Base-by-base conservation (phyloP, 1,140 invertebrate genomes). In the Vollenhovia emeryi region DNA sequence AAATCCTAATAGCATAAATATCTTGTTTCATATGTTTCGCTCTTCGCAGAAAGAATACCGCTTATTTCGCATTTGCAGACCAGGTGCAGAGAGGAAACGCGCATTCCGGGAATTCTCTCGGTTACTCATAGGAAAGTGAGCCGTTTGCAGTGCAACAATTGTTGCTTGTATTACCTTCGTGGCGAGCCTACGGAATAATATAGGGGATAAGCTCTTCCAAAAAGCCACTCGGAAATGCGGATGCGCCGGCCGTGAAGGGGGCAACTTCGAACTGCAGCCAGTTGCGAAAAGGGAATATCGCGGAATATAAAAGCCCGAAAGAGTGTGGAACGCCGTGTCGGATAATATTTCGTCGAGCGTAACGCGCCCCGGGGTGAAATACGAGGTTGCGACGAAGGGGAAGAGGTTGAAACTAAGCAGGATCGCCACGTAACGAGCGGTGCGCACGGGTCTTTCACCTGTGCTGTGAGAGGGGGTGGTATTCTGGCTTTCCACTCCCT, bases 391-490 rank as follows among this genome's bases (percentile, higher is more conserved):
- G 50, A 82, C 40, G 52, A 83, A 15, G n/a, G 45, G 50, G 62
- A 66, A 45, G 62, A 45, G 64, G 64, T 27, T 76, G 83, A 86
- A 75, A 75, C 83, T 73, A 75, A 82, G 82, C 64, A 73, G 62
- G 69, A 86, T 73, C 83, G 59, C 57, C 36, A 36, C 7, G 87
- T 88, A 89, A 89, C 87, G 87, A 89, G 87, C 48, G 45, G 71
- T 40, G 73, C 36, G 60, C 18, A 6, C 11, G 64, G 66, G 36
- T 73, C 74, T 83, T 80, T 80, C 80, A 87, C 86, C 78, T 86
- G 83, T 66, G 73, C 73, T 62, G 69, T 21, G 27, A 87, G 21
- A 48, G 48, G 33, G 21, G 36, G 52, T 68, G 33, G 71, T 48
- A 68, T 50, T 21, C 75, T 45, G 75, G 73, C 76, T 88, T 88